Conservation (phyloP, 2,888 invertebrate genomes). For the Sinodicranocentrus sp. region DNA sequence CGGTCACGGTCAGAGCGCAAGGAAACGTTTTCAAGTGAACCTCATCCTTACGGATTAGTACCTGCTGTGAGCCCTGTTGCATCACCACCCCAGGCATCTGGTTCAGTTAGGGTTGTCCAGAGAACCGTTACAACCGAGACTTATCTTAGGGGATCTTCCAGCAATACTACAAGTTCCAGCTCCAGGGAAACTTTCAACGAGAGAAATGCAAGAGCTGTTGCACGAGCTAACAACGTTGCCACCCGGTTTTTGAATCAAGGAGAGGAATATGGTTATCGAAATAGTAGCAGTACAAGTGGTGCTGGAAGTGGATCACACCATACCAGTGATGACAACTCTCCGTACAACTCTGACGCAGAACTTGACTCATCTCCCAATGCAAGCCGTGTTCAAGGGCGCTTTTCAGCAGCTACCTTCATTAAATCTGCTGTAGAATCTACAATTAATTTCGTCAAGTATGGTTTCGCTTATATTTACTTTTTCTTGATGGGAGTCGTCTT, state of each 20-base stretch:
- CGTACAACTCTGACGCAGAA: not conserved
- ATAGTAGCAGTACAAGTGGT: not conserved
- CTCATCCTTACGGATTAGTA: slow-evolving; percentile 44
- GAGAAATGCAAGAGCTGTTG: not conserved
- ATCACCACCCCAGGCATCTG: not conserved
- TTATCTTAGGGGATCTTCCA: not conserved
- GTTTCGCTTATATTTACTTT: slow-evolving; percentile 35
- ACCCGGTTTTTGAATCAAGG: too few species aligned
- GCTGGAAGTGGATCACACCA: not conserved
- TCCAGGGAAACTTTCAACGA: not conserved
- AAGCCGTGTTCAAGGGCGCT: not conserved
- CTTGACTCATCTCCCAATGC: not conserved
- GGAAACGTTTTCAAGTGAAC: slow-evolving; percentile 5
- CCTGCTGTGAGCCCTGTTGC: not conserved
- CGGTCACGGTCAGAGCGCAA: not conserved
- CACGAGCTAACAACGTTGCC: not conserved
- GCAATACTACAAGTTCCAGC: not conserved
- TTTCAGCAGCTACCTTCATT: not conserved
- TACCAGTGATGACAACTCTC: not conserved
- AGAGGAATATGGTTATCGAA: not conserved
- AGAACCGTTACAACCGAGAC: not conserved
- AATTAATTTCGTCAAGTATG: not conserved
- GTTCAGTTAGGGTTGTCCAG: not conserved
- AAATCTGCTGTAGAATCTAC: not conserved
- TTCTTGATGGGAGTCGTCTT: slow-evolving; percentile 36